Conservation (phyloP, 2,113 vertebrate genomes). For the Morone saxatilis region DNA sequence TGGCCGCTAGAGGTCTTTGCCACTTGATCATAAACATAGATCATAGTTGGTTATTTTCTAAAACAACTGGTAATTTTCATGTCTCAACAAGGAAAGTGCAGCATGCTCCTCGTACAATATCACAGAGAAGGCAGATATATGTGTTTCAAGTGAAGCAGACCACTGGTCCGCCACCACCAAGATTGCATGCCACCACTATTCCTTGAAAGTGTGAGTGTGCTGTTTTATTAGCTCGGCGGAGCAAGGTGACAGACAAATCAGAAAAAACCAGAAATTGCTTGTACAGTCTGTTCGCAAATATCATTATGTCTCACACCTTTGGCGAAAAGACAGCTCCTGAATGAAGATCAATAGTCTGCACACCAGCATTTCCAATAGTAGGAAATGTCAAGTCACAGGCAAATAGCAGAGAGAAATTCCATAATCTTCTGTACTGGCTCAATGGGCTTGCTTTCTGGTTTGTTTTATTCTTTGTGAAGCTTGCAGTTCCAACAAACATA, state of each 20-base stretch:
- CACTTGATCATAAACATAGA: not conserved
- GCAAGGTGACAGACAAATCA: not conserved
- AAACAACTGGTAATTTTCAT: not conserved
- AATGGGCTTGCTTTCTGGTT: not conserved
- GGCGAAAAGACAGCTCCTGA: not conserved
- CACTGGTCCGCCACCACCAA: not conserved
- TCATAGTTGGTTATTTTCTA: not conserved
- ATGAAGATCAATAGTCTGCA: conserved; percentile 8
- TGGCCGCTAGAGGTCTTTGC: not conserved
- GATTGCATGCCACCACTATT: not conserved
- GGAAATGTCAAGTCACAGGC: conserved; percentile 17
- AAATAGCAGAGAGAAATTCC: conserved; percentile 22
- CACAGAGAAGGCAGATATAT: not conserved
- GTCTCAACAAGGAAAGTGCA: not conserved
- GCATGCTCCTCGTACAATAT: not conserved
- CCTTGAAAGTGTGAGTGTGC: not conserved
- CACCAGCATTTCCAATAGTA: not conserved
- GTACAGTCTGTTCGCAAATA: not conserved
- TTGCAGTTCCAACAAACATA: not conserved
- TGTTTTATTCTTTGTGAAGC: not conserved
- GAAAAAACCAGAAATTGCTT: not conserved
- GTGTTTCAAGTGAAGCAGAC: not conserved
- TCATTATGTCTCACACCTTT: not conserved
- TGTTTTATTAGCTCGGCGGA: not conserved
- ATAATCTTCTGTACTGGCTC: conserved; percentile 24